These are phyloP conservation scores for Bradypodion ventrale DNA, from an alignment of 2,797 vertebrate species.

Conservation along the genomic window DNA sequence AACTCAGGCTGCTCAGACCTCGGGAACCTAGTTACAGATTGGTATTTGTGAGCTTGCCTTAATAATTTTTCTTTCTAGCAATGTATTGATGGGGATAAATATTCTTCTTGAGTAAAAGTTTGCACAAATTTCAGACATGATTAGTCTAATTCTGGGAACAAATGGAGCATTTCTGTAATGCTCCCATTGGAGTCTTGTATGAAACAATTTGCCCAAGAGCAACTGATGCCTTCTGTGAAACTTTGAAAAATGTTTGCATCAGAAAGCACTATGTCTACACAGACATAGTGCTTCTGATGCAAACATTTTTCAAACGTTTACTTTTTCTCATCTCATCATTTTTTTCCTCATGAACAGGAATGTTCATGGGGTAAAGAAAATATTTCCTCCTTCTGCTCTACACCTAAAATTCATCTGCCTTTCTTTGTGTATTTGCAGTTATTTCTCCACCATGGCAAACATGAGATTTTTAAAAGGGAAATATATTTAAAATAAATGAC, in stretches of 20 bases:
- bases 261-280: conserved; percentile 72
- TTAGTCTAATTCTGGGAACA: conserved; percentile 67
- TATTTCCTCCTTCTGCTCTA: conserved; percentile 61
- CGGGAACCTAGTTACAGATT: conserved; percentile 16
- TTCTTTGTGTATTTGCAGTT: conserved; percentile 26
- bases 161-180: conserved; percentile 59
- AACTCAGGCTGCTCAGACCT: no score
- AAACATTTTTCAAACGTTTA: conserved; percentile 71
- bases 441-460: conserved; percentile 29
- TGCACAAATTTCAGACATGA: conserved; percentile 50
- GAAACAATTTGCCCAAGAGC: conserved; percentile 70
- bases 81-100: conserved; percentile 37
- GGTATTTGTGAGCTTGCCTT: conserved; percentile 37
- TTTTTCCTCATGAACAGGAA: conserved; percentile 71
- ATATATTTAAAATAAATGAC: background rate
- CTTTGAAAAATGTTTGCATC: conserved; percentile 73
- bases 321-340: conserved; percentile 71
- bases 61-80: conserved; percentile 30
- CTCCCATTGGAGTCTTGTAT: conserved; percentile 66
- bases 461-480: conserved; percentile 32
- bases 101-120: conserved; percentile 63
- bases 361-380: conserved; percentile 56
- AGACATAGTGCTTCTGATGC: no score
- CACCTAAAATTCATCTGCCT: conserved; percentile 57
- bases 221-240: conserved; percentile 72